Base-by-base conservation (phyloP, 2,113 vertebrate species). In the Monarcha castaneiventris region DNA sequence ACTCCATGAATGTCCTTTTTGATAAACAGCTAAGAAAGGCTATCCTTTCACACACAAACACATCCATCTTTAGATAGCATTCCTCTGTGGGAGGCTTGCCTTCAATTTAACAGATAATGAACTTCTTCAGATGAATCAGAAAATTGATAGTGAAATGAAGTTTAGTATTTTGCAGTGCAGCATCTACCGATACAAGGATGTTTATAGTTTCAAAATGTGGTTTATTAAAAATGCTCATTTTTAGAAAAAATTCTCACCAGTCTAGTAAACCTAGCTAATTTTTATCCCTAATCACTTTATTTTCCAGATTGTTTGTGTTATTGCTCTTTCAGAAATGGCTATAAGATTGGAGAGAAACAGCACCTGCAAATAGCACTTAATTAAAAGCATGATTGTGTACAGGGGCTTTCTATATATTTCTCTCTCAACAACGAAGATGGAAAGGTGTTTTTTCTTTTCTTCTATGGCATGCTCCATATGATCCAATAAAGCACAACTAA, bases 41-140 rank as follows among this genome's bases (percentile, higher is more conserved):
- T 96, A 96, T 89, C 95, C 72, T 95, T 96, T 94, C 67, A 87
- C 95, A 95, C 75, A 93, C 89, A 97, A 97, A 93, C 91, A 93
- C 93, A 96, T 97, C 94, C 94, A 96, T 97, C 96, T 94, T 97
- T 86, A 96, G 95, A 96, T 91, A 97, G 95, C 95, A 90, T 94
- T 97, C 96, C 94, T 97, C 96, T 96, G 96, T 97, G 96, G 97
- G 97, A 98, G 96, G 96, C 91, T 97, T 96, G 94, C 94, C 93
- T 96, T 96, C 96, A 97, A 97, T 96, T 96, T 97, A 97, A 95
- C 94, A 97, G 97, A 98, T 98, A 97, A 97, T 97, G 96, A 97
- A 96, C 94, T 96, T 97, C 94, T 97, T 97, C 88, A 96, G 95
- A 97, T 96, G 96, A 97, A 97, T 97, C 95, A 96, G 96, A 94